Conservation (phyloP, 2,113 vertebrate genomes). For the Plestiodon gilberti region DNA sequence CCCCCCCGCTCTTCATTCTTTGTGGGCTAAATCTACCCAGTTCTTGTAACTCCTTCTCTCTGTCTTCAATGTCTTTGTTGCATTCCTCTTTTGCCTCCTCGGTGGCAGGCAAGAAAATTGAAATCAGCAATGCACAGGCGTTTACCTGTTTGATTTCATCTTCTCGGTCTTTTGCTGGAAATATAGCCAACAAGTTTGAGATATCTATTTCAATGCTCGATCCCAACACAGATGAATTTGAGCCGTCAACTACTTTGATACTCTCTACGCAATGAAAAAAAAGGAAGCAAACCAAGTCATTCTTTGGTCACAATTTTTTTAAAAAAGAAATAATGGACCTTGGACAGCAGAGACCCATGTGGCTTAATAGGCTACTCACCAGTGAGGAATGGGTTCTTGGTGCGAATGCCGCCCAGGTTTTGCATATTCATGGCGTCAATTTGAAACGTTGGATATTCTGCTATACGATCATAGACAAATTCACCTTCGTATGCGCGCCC, state of each 20-base stretch:
- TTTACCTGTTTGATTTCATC: conserved; percentile 83
- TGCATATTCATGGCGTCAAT: conserved; percentile 16
- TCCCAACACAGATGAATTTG: conserved; percentile 51
- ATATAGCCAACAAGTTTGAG: conserved; percentile 68
- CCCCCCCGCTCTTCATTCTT: too few species aligned
- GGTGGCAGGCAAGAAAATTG: neutral
- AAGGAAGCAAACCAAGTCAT: neutral
- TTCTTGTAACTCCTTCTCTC: too few species aligned
- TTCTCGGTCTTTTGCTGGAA: conserved; percentile 69
- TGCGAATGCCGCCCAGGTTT: conserved; percentile 29
- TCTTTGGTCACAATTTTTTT: neutral
- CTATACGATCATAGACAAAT: conserved; percentile 78
- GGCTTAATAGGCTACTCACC: conserved; percentile 56
- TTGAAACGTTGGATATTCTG: conserved; percentile 34
- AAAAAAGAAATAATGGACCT: neutral
- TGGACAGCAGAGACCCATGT: too few species aligned
- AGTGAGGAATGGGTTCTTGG: neutral
- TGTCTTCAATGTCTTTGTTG: neutral
- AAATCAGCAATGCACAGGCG: neutral
- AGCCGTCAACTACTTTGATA: neutral
- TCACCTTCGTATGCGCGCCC: conserved; percentile 77
- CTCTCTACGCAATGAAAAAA: conserved; percentile 51
- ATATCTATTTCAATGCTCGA: conserved; percentile 78
- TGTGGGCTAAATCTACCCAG: too few species aligned
- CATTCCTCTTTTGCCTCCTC: neutral